Evolutionary conservation across 2,888 invertebrate genomes (phyloP), one percentile per base, ranked within the genome.

Genomic region (Sipunculus nudus): DNA sequence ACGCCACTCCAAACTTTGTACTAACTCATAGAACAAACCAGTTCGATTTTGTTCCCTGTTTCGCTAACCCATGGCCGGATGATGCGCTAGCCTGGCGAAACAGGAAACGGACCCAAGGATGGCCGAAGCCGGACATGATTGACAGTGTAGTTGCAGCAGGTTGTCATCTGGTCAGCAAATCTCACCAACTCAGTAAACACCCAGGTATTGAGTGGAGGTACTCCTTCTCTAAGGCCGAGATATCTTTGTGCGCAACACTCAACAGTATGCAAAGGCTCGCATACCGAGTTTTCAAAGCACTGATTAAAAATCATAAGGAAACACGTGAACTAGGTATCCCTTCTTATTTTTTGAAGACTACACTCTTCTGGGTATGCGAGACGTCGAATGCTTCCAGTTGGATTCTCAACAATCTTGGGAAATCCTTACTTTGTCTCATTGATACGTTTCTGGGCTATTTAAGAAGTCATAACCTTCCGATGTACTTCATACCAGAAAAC

Each of bases 341-440:
- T 16, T 50, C 65, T 0, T 61, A 61, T 6, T 71, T 72, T 43
- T 50, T 74, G 32, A 71, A 73, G 39, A 68, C 70, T 5, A 57
- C 69, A 5, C 68, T 75, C 41, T 74, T 70, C 62, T 72, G 69
- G 54, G 53, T 60, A 3, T 72, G 71, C 45, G 75, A 75, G 58
- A 63, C 67, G n/a, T 52, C 65, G 1, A 68, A 71, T 21, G 56
- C 67, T 6, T 45, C 59, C 6, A 52, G 61, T n/a, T 75, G 75
- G 75, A 56, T 64, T 16, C 60, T 59, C 19, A 45, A 35, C 13
- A 70, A 70, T 52, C 69, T 71, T 1, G 70, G 68, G 2, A 45
- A 61, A 3, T 67, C 65, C 54, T 64, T 72, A 1, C 65, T 74
- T 23, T 52, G 47, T 39, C 53, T 75, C 4, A 4, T 75, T 16